These are phyloP conservation scores for Anhinga rufa DNA, from an alignment of 2,113 vertebrate genomes.

Conservation along the genomic window DNA sequence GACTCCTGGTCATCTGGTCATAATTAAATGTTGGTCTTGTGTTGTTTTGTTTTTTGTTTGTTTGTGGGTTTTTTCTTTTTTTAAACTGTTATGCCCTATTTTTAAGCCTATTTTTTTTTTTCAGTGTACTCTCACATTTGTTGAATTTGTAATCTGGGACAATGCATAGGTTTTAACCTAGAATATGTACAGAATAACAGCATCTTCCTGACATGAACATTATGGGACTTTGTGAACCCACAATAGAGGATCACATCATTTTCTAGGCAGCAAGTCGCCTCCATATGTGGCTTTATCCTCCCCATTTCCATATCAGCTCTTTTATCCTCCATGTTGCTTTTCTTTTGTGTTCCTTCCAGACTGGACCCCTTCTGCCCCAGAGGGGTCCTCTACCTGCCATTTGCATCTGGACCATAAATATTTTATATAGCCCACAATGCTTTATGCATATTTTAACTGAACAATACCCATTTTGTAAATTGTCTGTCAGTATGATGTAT, in stretches of 20 bases:
- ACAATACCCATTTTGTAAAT: slow-evolving; percentile 41
- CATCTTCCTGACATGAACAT: not conserved
- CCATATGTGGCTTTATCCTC: not conserved
- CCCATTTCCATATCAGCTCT: not conserved
- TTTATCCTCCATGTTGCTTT: slow-evolving; percentile 35
- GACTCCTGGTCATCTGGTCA: not conserved
- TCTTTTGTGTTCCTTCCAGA: slow-evolving; percentile 28
- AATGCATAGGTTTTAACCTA: not conserved
- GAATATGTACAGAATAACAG: not conserved
- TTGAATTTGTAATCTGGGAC: not conserved
- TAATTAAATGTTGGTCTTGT: not conserved
- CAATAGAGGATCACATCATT: not conserved
- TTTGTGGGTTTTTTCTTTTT: not conserved
- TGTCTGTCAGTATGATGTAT: slow-evolving; percentile 39
- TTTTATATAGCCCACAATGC: slow-evolving; percentile 46
- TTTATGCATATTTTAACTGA: slow-evolving; percentile 58
- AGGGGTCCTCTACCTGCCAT: slow-evolving; percentile 41
- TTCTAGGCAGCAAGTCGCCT: not conserved
- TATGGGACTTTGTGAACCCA: not conserved
- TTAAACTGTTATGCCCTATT: not conserved
- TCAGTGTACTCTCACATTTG: not conserved
- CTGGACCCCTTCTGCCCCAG: slow-evolving; percentile 29
- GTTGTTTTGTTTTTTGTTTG: too few species aligned
- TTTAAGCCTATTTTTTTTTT: not conserved
- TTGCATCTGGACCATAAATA: slow-evolving; percentile 56